Evolutionary conservation across 2,797 vertebrate genomes (phyloP), one percentile per base, ranked within the genome.

Genomic region (Catamblyrhynchus diadema): DNA sequence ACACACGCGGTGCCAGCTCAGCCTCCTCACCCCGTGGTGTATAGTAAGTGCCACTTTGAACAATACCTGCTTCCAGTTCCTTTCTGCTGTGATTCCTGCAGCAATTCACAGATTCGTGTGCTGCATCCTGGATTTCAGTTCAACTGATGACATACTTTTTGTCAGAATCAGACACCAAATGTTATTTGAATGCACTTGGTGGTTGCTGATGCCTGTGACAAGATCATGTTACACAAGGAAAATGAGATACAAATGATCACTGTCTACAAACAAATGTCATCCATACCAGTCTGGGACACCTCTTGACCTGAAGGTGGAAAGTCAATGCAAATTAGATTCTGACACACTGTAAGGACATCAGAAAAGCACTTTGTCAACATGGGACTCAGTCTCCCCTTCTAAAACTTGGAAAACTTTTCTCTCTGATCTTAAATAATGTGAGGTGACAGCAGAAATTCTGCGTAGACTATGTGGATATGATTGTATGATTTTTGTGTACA

Each of bases 41-140:
- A 98, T 64, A 98, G 99, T 99, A 96, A 99, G 99, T 98, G 77
- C 44, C 78, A 37, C 64, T 61, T 71, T 1, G 37, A 20, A 28
- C 66, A 71, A 17, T 51, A 57, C 25, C 75, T 88, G 50, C 30
- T 70, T 47, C 35, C 42, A 2, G 0, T 8, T 71, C 37, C 88
- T 66, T 79, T 51, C 80, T 70, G 59, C 70, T 61, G 39, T 22
- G 60, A 32, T 57, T 74, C 37, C 41, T 73, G 56, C 67, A 66
- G 72, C 6, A 3, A 18, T 47, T 28, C 81, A 50, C 65, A 47
- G 41, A 10, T 75, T 75, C 8, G 3, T 66, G 16, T 4, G 15
- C 59, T 14, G 24, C 33, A 22, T 45, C 72, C 75, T 19, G 22
- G 21, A 8, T 54, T 71, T 45, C 60, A 45, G 0, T 65, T 59